These are phyloP conservation scores for Alviniconcha marisindica DNA, from an alignment of 1,140 invertebrate species.

Conservation along the genomic window DNA sequence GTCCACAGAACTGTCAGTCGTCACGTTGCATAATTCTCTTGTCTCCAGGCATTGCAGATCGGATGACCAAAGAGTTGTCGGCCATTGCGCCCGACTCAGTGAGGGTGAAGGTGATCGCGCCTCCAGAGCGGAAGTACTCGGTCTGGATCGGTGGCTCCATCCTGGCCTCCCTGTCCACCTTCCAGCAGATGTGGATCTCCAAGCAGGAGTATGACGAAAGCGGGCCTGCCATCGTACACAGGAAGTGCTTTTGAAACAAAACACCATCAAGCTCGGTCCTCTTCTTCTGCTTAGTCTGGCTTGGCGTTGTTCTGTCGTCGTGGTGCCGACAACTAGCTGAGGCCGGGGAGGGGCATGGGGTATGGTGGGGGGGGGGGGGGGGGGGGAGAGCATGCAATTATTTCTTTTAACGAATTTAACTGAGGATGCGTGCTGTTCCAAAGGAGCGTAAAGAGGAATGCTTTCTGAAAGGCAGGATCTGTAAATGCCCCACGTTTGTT, in stretches of 20 bases:
- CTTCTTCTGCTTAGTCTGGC: background rate
- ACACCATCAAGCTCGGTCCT: no score
- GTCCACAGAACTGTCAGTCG: background rate
- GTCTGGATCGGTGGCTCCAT: conserved; percentile 77
- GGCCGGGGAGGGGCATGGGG: no score
- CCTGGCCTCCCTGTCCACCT: conserved; percentile 81
- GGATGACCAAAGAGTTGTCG: conserved; percentile 84
- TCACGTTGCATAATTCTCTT: background rate
- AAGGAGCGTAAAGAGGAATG: no score
- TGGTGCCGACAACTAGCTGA: no score
- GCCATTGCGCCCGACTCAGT: conserved; percentile 84
- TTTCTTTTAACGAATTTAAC: conserved; percentile 75
- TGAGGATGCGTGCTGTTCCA: conserved; percentile 79
- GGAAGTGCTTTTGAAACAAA: conserved; percentile 76
- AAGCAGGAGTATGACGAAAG: conserved; percentile 91
- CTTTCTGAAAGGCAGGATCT: no score
- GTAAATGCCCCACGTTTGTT: no score
- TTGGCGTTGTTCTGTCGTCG: background rate
- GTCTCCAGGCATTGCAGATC: conserved; percentile 39
- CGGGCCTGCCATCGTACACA: conserved; percentile 84
- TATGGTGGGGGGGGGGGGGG: no score
- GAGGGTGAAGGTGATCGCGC: conserved; percentile 87
- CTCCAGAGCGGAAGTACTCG: conserved; percentile 74
- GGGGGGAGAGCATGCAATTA: no score
- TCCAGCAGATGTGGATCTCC: conserved; percentile 81